Evolutionary conservation across 1,140 invertebrate genomes (phyloP), one percentile per base, ranked within the genome.

Genomic region (Andrena cerasifolii): DNA sequence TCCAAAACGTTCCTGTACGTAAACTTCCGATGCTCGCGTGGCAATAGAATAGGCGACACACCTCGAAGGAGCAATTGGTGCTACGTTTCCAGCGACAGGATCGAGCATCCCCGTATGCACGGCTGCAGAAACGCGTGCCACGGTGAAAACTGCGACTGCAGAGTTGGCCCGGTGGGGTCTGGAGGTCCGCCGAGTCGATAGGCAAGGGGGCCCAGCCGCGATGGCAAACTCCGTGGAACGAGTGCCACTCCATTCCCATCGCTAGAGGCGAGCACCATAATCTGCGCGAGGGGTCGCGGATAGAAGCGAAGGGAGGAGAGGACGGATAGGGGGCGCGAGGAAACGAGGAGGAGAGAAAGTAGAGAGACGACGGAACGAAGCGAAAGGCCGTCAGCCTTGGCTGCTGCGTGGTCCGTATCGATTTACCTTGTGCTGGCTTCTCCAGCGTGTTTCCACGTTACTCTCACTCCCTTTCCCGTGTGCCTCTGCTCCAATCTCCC

Each of bases 351-450:
- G 53, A 49, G 54, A 75, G 77, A 75, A 66, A 75, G 47, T 26
- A 61, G 71, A 66, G n/a, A n/a, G 53, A 74, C 53, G 59, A 59
- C 53, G 66, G 43, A 67, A 26, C 51, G 56, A 54, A 73, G 58
- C 70, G 53, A 59, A 79, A 68, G 77, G 77, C 71, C 71, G 80
- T 75, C 77, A 67, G 77, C 62, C 77, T 67, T 66, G 78, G 77
- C 65, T 78, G 79, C 79, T 81, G 74, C 76, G 67, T 78, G 79
- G 45, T 53, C 72, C 79, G 79, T 84, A 84, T 84, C 82, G 82
- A 84, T 84, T 84, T 84, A 79, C 74, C 59, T 84, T 81, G 59
- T 73, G 54, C 54, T 61, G 62, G 65, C 53, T 74, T 59, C 53
- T 78, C 56, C 51, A 18, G 31, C 62, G 61, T 40, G 36, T 62